Conservation (phyloP, 2,113 vertebrate species). For the Progne subis region DNA sequence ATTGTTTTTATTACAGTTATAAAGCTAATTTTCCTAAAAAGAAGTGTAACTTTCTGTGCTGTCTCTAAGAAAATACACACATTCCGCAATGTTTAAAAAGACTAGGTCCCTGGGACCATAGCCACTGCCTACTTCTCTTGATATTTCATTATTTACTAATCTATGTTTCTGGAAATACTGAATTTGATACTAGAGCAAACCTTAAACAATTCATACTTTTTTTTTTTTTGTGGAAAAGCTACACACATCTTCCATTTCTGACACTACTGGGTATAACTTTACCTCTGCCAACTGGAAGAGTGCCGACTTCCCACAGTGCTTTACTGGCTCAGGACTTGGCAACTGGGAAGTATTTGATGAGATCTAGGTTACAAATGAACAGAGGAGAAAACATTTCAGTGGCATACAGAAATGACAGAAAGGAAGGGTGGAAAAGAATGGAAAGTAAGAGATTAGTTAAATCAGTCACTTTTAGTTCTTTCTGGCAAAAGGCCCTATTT, state of each 20-base stretch:
- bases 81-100: background rate
- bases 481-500: background rate
- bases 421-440: background rate
- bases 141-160: background rate
- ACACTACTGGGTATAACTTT: slow-evolving; percentile 10
- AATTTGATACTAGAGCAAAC: background rate
- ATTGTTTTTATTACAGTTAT: background rate
- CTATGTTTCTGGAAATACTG: background rate
- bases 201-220: background rate
- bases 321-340: slow-evolving; percentile 77
- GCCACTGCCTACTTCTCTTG: background rate
- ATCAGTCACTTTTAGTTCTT: background rate
- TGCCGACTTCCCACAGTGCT: slow-evolving; percentile 82
- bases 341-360: slow-evolving; percentile 80
- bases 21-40: background rate
- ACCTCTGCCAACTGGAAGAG: slow-evolving; percentile 87
- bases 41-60: background rate
- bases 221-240: background rate
- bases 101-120: background rate
- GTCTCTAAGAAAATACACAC: background rate
- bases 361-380: slow-evolving; percentile 73
- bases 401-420: background rate
- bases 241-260: background rate
- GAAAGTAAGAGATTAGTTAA: background rate
- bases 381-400: slow-evolving; percentile 37